phyloP scores from a whole-genome alignment of 2,888 invertebrate species.

The Limnephilus marmoratus region DNA sequence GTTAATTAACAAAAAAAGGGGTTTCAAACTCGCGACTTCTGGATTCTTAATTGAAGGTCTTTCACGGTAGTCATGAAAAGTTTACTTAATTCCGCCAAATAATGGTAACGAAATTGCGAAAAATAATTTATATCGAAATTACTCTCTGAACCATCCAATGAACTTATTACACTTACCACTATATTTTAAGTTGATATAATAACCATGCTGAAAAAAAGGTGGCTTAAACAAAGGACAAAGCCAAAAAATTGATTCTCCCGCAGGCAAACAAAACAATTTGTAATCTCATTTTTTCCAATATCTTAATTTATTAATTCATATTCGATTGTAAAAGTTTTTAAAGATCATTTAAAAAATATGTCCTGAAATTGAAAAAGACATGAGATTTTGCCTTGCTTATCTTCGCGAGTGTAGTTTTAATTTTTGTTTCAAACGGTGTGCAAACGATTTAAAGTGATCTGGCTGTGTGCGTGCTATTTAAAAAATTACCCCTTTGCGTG shows the following conservation, averaged over 20 bases:
- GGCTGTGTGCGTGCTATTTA: constrained; percentile 42
- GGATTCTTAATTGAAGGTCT: background rate
- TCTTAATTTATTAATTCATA: background rate
- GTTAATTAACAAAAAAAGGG: background rate
- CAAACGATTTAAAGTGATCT: constrained; percentile 6
- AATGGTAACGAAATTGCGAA: background rate
- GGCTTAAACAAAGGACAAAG: background rate
- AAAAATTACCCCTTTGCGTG: constrained; percentile 52
- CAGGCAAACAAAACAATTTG: background rate
- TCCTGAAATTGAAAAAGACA: background rate
- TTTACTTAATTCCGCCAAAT: background rate
- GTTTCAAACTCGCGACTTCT: background rate
- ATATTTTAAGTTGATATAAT: background rate
- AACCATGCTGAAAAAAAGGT: background rate
- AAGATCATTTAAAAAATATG: background rate
- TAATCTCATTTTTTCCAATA: background rate
- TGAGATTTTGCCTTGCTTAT: background rate
- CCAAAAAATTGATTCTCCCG: background rate
- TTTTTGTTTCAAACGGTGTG: background rate
- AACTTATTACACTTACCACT: background rate
- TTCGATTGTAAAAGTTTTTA: background rate
- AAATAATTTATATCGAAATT: background rate
- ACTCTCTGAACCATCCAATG: background rate
- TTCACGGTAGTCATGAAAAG: background rate
- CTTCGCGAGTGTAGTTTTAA: background rate